phyloP scores from a whole-genome alignment of 2,888 invertebrate genomes.

The Tachina lurida region DNA sequence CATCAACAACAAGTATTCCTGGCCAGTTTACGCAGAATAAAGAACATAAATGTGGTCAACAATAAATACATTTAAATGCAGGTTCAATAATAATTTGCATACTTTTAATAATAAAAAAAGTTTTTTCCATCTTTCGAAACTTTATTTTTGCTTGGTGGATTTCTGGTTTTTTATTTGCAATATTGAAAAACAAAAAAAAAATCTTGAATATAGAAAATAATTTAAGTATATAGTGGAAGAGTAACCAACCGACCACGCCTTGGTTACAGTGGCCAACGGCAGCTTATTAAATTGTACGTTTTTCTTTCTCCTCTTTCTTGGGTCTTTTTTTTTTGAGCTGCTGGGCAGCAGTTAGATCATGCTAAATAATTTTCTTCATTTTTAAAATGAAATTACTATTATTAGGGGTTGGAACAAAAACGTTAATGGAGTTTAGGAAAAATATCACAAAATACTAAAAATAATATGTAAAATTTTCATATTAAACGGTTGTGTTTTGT shows the following conservation, averaged over 20 bases:
- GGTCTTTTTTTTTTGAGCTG: slow-evolving; percentile 62
- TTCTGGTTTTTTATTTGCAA: slow-evolving; percentile 55
- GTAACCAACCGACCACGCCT: slow-evolving; percentile 74
- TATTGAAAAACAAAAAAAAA: slow-evolving; percentile 47
- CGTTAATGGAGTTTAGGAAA: slow-evolving; percentile 51
- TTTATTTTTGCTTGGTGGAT: slow-evolving; percentile 47
- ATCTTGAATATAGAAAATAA: slow-evolving; percentile 67
- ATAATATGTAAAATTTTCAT: slow-evolving; percentile 72
- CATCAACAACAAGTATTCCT: slow-evolving; percentile 60
- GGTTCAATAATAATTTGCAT: slow-evolving; percentile 79
- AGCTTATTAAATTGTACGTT: slow-evolving; percentile 71
- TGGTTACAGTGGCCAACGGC: slow-evolving; percentile 76
- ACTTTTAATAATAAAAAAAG: slow-evolving; percentile 73
- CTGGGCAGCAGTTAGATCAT: slow-evolving; percentile 66
- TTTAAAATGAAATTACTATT: slow-evolving; percentile 66
- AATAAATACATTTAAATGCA: slow-evolving; percentile 78
- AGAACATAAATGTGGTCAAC: slow-evolving; percentile 74
- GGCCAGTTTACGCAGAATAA: slow-evolving; percentile 58
- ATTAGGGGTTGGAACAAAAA: slow-evolving; percentile 57
- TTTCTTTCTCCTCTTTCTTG: slow-evolving; percentile 34
- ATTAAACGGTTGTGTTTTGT: slow-evolving; percentile 49
- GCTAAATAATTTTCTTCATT: slow-evolving; percentile 56
- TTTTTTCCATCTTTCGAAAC: slow-evolving; percentile 23
- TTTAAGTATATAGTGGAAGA: slow-evolving; percentile 65
- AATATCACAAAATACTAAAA: slow-evolving; percentile 47